phyloP scores from a whole-genome alignment of 2,113 vertebrate species.

The Notothenia rossii region DNA sequence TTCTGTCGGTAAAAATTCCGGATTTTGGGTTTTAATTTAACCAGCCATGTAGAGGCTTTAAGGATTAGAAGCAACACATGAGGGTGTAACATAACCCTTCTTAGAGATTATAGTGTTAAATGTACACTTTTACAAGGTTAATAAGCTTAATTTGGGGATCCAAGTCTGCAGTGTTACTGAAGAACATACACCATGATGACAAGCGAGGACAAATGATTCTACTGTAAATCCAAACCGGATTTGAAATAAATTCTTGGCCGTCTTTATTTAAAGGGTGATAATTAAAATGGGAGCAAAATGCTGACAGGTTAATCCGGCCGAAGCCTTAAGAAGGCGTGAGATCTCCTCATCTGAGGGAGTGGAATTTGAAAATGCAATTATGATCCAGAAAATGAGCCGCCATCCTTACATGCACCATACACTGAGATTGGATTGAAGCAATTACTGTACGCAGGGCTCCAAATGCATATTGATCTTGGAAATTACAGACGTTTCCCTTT shows the following conservation, averaged over 20 bases:
- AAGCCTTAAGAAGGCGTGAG: conserved; percentile 12
- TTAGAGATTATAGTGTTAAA: conserved; percentile 5
- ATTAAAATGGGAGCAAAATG: conserved; percentile 49
- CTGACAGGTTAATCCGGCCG: too few relatives aligned
- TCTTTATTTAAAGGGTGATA: conserved; percentile 12
- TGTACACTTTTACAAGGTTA: background rate
- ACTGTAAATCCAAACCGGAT: conserved; percentile 19
- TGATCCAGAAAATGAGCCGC: conserved; percentile 33
- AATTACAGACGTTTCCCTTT: conserved; percentile 15
- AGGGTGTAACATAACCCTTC: background rate
- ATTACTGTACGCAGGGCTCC: conserved; percentile 37
- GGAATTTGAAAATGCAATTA: conserved; percentile 60
- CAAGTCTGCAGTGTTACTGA: background rate
- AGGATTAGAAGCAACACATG: background rate
- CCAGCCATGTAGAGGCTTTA: background rate
- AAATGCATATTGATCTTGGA: conserved; percentile 51
- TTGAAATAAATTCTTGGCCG: conserved; percentile 19
- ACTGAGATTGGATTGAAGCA: conserved; percentile 24
- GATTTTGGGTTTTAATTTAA: background rate
- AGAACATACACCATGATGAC: background rate
- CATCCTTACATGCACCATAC: conserved; percentile 12
- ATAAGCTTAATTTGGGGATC: conserved; percentile 13
- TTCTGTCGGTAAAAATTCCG: background rate
- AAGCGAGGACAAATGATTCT: conserved; percentile 5
- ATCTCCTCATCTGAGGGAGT: conserved; percentile 8